Conservation (phyloP, 2,113 vertebrate species). For the Oceanites oceanicus region DNA sequence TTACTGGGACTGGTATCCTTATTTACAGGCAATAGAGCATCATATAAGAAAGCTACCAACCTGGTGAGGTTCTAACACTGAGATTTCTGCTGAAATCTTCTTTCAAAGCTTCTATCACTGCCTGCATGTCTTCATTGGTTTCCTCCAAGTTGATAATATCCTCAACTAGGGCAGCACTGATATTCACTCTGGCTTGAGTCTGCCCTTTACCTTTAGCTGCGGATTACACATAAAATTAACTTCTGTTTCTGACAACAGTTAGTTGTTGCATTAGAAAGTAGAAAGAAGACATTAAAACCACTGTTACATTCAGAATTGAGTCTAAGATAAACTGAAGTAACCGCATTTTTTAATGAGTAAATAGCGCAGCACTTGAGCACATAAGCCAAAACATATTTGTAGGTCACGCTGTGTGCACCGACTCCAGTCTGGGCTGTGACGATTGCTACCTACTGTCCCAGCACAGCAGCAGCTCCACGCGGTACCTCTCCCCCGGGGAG, state of each 20-base stretch:
- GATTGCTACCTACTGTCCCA: not conserved
- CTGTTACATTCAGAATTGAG: not conserved
- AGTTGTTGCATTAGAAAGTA: not conserved
- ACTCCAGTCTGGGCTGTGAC: not conserved
- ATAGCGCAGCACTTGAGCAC: not conserved
- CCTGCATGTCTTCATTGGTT: constrained; percentile 83
- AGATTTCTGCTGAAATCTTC: constrained; percentile 92
- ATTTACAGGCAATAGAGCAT: not conserved
- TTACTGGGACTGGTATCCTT: not conserved
- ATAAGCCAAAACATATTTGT: not conserved
- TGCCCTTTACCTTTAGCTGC: constrained; percentile 90
- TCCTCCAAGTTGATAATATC: constrained; percentile 90
- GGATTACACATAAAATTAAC: not conserved
- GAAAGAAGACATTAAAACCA: not conserved
- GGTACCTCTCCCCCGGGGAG: not conserved
- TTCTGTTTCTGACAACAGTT: not conserved
- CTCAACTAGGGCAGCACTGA: constrained; percentile 87
- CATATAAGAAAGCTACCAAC: constrained; percentile 66
- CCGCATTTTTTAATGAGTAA: not conserved
- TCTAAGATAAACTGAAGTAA: not conserved
- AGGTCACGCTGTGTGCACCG: rapidly evolving
- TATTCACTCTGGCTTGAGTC: constrained; percentile 81
- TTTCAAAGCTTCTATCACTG: constrained; percentile 81
- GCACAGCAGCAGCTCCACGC: not conserved
- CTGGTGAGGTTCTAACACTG: constrained; percentile 88